Evolutionary conservation across 2,113 vertebrate species (phyloP), one percentile per base, ranked within the genome.

Genomic region (Caranx melampygus): DNA sequence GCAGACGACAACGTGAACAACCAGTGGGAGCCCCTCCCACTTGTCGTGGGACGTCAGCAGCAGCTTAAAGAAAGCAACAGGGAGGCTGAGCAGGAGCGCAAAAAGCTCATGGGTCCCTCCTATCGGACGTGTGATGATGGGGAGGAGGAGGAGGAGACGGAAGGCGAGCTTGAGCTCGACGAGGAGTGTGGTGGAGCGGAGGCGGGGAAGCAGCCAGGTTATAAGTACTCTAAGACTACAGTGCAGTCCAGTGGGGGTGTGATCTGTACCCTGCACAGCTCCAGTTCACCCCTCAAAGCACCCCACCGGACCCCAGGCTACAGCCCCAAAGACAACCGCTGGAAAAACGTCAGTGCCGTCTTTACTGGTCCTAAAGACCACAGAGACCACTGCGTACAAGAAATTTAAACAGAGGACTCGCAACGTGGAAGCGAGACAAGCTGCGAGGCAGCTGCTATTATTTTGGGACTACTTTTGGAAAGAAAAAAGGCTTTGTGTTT

Each of bases 291-390:
- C 4, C 92, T 95, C 88, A 96, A 97, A 94, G 95, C 95, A 11
- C 95, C 96, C 35, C 94, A 94, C 91, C 96, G 96, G 95, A 96
- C 95, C 91, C 88, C 89, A 8, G 87, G 91, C 51, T 92, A 91
- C 92, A 94, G 94, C 94, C 96, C 97, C 93, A 96, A 97, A 96
- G 97, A 98, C 95, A 99, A 98, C 96, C 96, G 96, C 70, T 95
- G 95, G 68, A 96, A 97, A 96, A 96, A 96, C 87, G 89, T 93
- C 92, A 95, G 94, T 62, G 91, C 93, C 63, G 93, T 89, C 80
- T 76, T 87, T 63, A 91, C 75, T 80, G 87, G 94, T 91, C 91
- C 92, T 16, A 92, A 91, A 91, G 95, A 95, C 72, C 92, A 92
- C 92, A 95, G 92, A 95, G 96, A 96, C 91, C 96, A 95, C 87